Conservation (phyloP, 2,888 invertebrate genomes). For the Yponomeuta malinellus region DNA sequence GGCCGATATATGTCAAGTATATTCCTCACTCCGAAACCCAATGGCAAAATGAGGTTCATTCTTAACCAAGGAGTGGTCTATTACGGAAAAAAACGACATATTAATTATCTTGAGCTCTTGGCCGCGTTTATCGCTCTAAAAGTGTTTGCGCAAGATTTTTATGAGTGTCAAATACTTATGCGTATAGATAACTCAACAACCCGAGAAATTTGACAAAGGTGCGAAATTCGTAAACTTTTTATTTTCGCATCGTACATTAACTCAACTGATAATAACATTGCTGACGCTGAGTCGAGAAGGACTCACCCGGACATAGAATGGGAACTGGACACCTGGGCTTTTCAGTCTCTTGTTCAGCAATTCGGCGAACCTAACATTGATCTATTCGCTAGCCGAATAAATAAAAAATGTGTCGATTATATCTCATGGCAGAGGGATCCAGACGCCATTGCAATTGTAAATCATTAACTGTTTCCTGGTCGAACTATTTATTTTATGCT, state of each 20-base stretch:
- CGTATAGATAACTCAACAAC: slow-evolving; percentile 20
- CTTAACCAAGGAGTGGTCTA: neutral
- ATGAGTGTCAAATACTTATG: slow-evolving; percentile 11
- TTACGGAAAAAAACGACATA: slow-evolving; percentile 9
- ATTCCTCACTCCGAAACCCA: too few relatives aligned
- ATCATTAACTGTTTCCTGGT: slow-evolving; percentile 8
- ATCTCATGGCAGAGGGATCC: slow-evolving; percentile 13
- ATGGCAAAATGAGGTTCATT: too few relatives aligned
- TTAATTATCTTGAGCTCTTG: slow-evolving; percentile 17
- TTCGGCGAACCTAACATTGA: slow-evolving; percentile 11
- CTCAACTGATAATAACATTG: slow-evolving; percentile 9
- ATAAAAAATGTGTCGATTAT: slow-evolving; percentile 3
- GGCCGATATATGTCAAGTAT: too few relatives aligned
- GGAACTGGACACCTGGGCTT: slow-evolving; percentile 4
- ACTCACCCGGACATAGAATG: slow-evolving; percentile 16
- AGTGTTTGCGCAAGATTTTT: slow-evolving; percentile 10
- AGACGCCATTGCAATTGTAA: neutral
- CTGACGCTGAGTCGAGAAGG: slow-evolving; percentile 17
- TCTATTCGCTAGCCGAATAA: slow-evolving; percentile 10
- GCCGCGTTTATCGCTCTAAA: slow-evolving; percentile 10
- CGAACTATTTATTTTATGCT: slow-evolving; percentile 7
- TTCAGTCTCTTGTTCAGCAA: neutral
- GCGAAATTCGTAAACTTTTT: slow-evolving; percentile 16
- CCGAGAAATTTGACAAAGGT: slow-evolving; percentile 17
- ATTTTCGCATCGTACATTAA: slow-evolving; percentile 2